These are phyloP conservation scores for Xiphophorus maculatus DNA, from an alignment of 2,113 vertebrate species.

Conservation along the genomic window DNA sequence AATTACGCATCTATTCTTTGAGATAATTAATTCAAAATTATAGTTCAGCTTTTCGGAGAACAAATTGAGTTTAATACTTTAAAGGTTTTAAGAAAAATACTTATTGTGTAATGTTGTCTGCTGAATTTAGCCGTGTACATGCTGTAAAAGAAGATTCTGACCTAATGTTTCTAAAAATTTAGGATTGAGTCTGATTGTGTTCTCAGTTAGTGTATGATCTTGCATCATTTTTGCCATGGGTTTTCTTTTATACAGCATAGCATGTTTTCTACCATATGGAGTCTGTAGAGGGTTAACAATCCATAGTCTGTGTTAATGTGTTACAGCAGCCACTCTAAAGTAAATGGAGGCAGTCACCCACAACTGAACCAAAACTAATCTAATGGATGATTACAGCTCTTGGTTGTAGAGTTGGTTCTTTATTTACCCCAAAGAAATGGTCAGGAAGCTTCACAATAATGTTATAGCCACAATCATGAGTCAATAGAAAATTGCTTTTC, in stretches of 20 bases:
- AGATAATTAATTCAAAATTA: slow-evolving; percentile 8
- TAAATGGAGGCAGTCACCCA: slow-evolving; percentile 68
- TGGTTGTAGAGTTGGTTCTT: slow-evolving; percentile 33
- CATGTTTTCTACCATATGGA: slow-evolving; percentile 61
- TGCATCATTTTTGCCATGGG: slow-evolving; percentile 25
- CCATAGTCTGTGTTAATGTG: slow-evolving; percentile 70
- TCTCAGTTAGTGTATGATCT: slow-evolving; percentile 15
- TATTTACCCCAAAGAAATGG: slow-evolving; percentile 4
- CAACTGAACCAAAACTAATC: slow-evolving; percentile 70
- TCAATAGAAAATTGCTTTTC: background rate
- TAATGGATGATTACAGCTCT: slow-evolving; percentile 66
- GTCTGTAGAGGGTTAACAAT: slow-evolving; percentile 67
- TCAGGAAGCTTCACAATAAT: slow-evolving; percentile 8
- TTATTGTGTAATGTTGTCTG: background rate
- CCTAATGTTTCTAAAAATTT: background rate
- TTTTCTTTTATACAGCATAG: slow-evolving; percentile 37
- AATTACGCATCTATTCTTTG: background rate
- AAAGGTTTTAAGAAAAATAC: background rate
- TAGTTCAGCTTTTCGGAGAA: slow-evolving; percentile 24
- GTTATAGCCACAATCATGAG: slow-evolving; percentile 4
- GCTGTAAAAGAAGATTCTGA: background rate
- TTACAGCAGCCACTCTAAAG: slow-evolving; percentile 70
- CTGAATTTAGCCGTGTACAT: background rate
- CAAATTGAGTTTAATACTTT: slow-evolving; percentile 28
- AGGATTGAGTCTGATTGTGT: background rate